Conservation (phyloP, 2,888 invertebrate genomes). For the Lysandra bellargus region DNA sequence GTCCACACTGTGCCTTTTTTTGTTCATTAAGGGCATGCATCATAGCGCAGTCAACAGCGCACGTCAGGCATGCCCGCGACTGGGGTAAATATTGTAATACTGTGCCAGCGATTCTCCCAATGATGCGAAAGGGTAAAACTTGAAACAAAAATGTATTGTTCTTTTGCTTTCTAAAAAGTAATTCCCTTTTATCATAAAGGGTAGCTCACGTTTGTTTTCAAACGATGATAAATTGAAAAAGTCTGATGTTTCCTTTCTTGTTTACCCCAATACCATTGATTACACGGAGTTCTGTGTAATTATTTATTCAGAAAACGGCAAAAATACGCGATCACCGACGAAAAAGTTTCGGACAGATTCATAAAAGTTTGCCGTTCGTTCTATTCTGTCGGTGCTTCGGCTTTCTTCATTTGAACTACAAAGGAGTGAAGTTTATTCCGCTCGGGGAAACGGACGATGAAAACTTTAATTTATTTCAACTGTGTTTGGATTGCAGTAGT, state of each 20-base stretch:
- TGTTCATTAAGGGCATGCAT: no score
- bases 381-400: constrained; percentile 13
- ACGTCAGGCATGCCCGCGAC: no score
- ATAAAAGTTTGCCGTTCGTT: constrained; percentile 28
- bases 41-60: no score
- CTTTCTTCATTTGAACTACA: constrained; percentile 28
- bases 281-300: background rate
- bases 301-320: constrained; percentile 14
- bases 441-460: constrained; percentile 8
- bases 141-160: constrained; percentile 12
- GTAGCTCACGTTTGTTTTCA: background rate
- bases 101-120: background rate
- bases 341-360: constrained; percentile 23
- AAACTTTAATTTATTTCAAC: constrained; percentile 24
- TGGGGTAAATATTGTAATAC: no score
- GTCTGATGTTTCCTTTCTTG: background rate
- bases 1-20: no score
- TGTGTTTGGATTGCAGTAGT: constrained; percentile 19
- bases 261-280: constrained; percentile 13
- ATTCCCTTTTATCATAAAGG: background rate
- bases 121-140: background rate
- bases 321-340: constrained; percentile 12
- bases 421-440: constrained; percentile 30
- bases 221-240: constrained; percentile 22
- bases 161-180: background rate